A percentile compares a stretch with the other conserved stretches of the same genome.
phyloP scores from a whole-genome alignment of 2,797 vertebrate genomes.

The Pipistrellus pipistrellus region DNA sequence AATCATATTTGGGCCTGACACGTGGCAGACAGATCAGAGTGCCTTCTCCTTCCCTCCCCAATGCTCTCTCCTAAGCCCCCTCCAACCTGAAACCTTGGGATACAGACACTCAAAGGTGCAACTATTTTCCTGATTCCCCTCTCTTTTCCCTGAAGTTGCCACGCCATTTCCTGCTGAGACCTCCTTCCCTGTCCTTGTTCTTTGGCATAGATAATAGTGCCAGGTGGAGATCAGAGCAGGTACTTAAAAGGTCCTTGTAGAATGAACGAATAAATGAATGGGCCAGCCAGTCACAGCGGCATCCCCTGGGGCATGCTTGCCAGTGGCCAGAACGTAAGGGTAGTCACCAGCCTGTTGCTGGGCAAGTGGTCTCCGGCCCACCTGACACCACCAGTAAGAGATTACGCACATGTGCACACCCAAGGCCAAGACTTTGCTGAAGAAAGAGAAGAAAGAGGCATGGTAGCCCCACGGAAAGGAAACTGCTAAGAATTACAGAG shows the following conservation, averaged over 20 bases:
- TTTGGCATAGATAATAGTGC: background rate
- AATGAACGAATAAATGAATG: background rate
- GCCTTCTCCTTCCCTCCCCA: background rate
- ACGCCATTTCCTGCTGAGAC: background rate
- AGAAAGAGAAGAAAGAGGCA: background rate
- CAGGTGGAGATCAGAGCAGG: background rate
- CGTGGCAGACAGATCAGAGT: background rate
- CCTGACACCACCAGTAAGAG: background rate
- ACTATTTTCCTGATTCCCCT: background rate
- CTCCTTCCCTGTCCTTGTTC: background rate
- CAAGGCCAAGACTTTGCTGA: background rate
- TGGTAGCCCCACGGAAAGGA: accelerated
- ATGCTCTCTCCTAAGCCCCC: accelerated
- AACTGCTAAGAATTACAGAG: background rate
- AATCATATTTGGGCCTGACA: no score
- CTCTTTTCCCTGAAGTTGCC: background rate
- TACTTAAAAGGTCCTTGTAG: background rate
- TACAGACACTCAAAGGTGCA: background rate
- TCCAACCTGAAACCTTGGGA: background rate
- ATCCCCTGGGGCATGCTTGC: accelerated
- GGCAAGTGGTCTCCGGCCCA: background rate
- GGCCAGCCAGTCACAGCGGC: background rate
- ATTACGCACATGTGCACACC: background rate
- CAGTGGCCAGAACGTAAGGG: background rate
- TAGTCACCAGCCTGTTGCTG: background rate